Base-by-base conservation (phyloP, 2,113 vertebrate genomes). In the Noturus placidus region DNA sequence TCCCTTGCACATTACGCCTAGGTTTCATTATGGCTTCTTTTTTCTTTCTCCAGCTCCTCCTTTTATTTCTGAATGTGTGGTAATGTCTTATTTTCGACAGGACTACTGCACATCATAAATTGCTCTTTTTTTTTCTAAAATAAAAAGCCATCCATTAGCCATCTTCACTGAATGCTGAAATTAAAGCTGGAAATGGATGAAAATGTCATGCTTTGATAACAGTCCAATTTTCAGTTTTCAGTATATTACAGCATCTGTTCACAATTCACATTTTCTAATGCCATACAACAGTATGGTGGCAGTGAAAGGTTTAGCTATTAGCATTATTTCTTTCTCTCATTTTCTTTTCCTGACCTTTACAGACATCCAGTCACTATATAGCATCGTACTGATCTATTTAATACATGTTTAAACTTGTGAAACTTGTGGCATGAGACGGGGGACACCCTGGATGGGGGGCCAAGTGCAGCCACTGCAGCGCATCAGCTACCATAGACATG, bases 111-210 rank as follows among this genome's bases (percentile, higher is more conserved):
- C 17, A 13, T 59, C 52, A 20, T 56, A 79, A 20, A 81, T 22
- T 81, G 54, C 54, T 25, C 4, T 22, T 57, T 59, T 35, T 81
- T 57, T 19, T 52, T 9, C 17, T 5, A 38, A 81, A 59, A 25
- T 33, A 81, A 81, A 30, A 81, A 81, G 78, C 52, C 52, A 56
- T 79, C n/a, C n/a, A 79, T 79, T 79, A 79, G 52, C 52, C 77
- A 81, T 59, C 78, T 81, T 54, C 78, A 81, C 30, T 42, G 78
- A 81, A 80, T 80, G 52, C 78, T 80, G 50, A 78, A 78, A 78
- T 54, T 54, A 78, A 78, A 54, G 27, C 50, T n/a, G 30, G 5
- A 22, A 59, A 10, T 25, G 78, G 54, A 81, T 59, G n/a, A 78
- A 78, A 78, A 78, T 2, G 46, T 52, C 27, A 54, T 9, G 52